Evolutionary conservation across 2,113 vertebrate species (phyloP).

Genomic region (Marmota flaviventris): DNA sequence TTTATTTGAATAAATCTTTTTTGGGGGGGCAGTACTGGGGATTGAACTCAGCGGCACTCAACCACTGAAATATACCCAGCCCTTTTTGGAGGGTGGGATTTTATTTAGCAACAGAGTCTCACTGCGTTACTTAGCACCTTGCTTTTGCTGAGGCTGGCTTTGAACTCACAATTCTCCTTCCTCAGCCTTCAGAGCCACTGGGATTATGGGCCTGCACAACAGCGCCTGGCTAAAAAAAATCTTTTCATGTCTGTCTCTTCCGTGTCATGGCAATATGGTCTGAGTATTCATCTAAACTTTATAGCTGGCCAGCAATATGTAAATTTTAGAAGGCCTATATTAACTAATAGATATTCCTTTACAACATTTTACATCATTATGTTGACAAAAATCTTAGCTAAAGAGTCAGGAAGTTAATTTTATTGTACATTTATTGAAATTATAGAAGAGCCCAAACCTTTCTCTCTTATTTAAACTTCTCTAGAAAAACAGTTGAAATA

Average conservation of each 20-base stretch:
- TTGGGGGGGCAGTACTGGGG: too few species aligned
- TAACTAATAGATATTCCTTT: background rate
- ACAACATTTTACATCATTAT: background rate
- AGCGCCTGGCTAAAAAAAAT: background rate
- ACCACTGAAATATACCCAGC: too few species aligned
- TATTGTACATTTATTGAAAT: background rate
- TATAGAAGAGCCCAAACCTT: background rate
- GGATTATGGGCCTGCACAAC: too few species aligned
- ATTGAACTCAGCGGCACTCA: too few species aligned
- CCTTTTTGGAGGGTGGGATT: too few species aligned
- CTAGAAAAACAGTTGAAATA: constrained; percentile 41
- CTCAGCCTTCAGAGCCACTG: too few species aligned
- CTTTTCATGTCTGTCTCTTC: background rate
- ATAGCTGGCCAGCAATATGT: background rate
- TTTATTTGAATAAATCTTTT: constrained; percentile 3
- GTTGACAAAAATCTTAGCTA: background rate
- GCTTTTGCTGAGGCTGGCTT: too few species aligned
- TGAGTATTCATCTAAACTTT: background rate
- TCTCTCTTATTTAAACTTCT: background rate
- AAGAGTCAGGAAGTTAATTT: constrained; percentile 1
- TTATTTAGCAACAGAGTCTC: too few species aligned
- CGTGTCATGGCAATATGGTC: background rate
- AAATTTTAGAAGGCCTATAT: background rate
- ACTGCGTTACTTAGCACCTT: too few species aligned
- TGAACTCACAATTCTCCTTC: too few species aligned